phyloP scores from a whole-genome alignment of 2,797 vertebrate genomes.

The Anas georgica region DNA sequence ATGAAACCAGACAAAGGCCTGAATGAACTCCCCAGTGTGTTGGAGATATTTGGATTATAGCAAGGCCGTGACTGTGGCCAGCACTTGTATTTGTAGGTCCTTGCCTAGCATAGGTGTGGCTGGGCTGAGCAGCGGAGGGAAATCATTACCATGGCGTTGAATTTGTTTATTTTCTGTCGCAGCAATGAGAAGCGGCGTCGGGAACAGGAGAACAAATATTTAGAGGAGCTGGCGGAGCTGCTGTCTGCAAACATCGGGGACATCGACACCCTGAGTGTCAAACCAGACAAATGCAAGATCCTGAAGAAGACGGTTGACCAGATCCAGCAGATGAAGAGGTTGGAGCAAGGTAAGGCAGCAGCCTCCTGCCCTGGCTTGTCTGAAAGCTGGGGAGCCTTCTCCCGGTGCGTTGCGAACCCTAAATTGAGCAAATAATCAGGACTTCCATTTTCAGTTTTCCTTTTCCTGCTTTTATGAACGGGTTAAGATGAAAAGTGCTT shows the following conservation, averaged over 20 bases:
- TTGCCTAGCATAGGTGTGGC: background rate
- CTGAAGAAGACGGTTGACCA: slow-evolving; percentile 93
- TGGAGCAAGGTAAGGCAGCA: slow-evolving; percentile 87
- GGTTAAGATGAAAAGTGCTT: background rate
- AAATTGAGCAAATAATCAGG: background rate
- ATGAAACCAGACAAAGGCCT: background rate
- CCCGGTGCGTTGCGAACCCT: background rate
- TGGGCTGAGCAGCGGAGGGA: background rate
- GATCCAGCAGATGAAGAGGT: slow-evolving; percentile 94
- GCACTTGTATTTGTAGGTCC: background rate
- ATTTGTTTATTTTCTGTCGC: background rate
- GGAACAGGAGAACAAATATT: slow-evolving; percentile 93
- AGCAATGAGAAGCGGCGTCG: slow-evolving; percentile 92
- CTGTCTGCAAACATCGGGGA: slow-evolving; percentile 92
- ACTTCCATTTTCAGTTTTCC: background rate
- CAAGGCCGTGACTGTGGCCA: background rate
- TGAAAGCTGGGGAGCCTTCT: background rate
- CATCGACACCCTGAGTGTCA: slow-evolving; percentile 91
- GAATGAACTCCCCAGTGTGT: background rate
- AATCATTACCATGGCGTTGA: background rate
- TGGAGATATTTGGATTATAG: background rate
- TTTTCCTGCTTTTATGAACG: background rate
- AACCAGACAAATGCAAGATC: slow-evolving; percentile 96
- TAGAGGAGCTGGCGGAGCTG: slow-evolving; percentile 93
- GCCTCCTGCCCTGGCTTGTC: background rate